Conservation (phyloP, 2,888 invertebrate genomes). For the Perdita meconis region DNA sequence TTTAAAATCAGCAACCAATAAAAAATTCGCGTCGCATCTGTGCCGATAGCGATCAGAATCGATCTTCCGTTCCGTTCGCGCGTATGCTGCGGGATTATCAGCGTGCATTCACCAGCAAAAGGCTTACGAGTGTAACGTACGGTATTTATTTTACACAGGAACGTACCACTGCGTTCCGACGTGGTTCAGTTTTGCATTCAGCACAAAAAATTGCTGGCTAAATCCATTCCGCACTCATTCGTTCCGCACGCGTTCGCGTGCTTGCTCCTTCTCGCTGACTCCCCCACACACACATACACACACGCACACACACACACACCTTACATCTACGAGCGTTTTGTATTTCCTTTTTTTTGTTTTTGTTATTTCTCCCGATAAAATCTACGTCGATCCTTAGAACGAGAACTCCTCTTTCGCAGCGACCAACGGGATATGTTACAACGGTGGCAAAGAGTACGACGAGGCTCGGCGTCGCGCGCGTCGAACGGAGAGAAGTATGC, state of each 20-base stretch:
- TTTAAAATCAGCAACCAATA: constrained; percentile 7
- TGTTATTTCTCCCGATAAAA: constrained; percentile 42
- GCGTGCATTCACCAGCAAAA: constrained; percentile 66
- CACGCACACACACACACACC: constrained; percentile 56
- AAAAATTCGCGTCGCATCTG: constrained; percentile 14
- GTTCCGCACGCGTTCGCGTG: constrained; percentile 50
- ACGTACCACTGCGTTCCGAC: constrained; percentile 69
- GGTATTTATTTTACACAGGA: constrained; percentile 83
- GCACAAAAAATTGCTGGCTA: constrained; percentile 70
- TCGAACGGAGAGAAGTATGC: constrained; percentile 46
- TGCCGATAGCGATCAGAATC: constrained; percentile 46
- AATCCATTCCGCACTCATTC: constrained; percentile 57
- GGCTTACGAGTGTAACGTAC: constrained; percentile 83
- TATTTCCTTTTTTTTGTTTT: not conserved
- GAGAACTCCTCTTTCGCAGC: constrained; percentile 23
- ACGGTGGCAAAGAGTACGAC: constrained; percentile 47
- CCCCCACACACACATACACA: constrained; percentile 54
- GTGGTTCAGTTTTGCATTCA: constrained; percentile 67
- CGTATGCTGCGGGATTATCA: constrained; percentile 60
- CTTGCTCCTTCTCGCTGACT: constrained; percentile 23
- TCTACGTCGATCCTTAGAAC: constrained; percentile 56
- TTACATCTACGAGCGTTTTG: constrained; percentile 61
- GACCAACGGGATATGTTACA: constrained; percentile 62
- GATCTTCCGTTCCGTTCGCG: constrained; percentile 54
- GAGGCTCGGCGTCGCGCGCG: constrained; percentile 6